Base-by-base conservation (phyloP, 2,888 invertebrate species). In the Antheraea assamensis region DNA sequence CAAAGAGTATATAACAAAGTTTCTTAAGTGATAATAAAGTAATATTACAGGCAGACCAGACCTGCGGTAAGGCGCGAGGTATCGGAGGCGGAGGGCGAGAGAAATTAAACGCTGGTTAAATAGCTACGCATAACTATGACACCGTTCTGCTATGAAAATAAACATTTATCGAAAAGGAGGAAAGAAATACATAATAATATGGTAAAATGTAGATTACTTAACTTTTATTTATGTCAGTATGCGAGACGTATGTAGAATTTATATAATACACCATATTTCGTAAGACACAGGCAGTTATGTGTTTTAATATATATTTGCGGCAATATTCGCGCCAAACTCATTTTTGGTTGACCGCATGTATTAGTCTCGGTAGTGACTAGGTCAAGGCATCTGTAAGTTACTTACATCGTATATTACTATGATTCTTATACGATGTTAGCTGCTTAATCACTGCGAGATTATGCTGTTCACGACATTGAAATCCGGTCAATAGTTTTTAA, bases 301-400 rank as follows among this genome's bases (percentile, higher is more conserved):
- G 31, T 66, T 5, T 10, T 17, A 30, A 66, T 19, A 35, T 21
- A 35, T 66, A 21, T 31, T 35, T 21, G 24, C 21, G 21, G 31
- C 8, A 19, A 35, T 66, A 21, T 31, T 35, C 8, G 24, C 21
- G 21, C 31, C 8, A 19, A 66, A 31, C 31, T 71, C 71, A 49
- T 66, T 66, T 66, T 66, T 35, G 31, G 19, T 66, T 24, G 27
- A 47, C 47, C 64, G 71, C 71, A 74, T 71, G 76, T 64, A 58
- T 61, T 72, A 64, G 70, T 76, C 31, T 76, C 80, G 80, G 80
- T 76, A 70, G 73, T 24, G 24, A 61, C 61, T 35, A 71, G 72
- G 71, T 73, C 68, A 66, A 75, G 74, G 55, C n/a, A 72, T 72
- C 71, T 74, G 31, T 58, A 58, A 58, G n/a, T 66, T 66, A 66